These are phyloP conservation scores for Cylloceria caligata DNA, from an alignment of 2,888 invertebrate genomes.

Conservation along the genomic window DNA sequence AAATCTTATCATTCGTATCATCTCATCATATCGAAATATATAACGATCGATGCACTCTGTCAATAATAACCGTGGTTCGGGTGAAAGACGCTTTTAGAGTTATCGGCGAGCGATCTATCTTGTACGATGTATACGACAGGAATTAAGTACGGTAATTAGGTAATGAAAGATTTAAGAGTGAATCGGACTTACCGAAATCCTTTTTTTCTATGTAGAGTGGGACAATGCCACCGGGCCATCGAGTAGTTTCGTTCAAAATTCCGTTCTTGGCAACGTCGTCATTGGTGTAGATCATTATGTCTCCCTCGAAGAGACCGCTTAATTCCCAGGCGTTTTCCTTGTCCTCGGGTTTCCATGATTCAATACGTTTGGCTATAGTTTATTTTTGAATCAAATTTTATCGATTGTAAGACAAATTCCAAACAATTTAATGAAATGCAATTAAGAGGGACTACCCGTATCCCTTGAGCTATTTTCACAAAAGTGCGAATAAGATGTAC, in stretches of 20 bases:
- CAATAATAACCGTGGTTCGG: too few relatives aligned
- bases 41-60: not conserved
- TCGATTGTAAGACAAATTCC: not conserved
- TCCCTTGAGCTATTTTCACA: not conserved
- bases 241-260: slow-evolving; percentile 83
- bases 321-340: slow-evolving; percentile 86
- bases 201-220: slow-evolving; percentile 86
- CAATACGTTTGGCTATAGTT: slow-evolving; percentile 76
- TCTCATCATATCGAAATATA: slow-evolving; percentile 3
- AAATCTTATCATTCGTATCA: not conserved
- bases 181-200: slow-evolving; percentile 85
- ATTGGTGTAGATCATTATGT: slow-evolving; percentile 86
- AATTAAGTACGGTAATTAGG: slow-evolving; percentile 22
- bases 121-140: not conserved
- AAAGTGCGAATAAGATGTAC: too few relatives aligned
- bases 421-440: not conserved
- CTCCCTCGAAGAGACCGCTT: slow-evolving; percentile 87
- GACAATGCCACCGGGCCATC: slow-evolving; percentile 86
- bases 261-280: slow-evolving; percentile 82
- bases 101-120: slow-evolving; percentile 1
- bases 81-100: too few relatives aligned
- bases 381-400: not conserved
- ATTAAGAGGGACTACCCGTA: not conserved
- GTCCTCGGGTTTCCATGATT: slow-evolving; percentile 85
- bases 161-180: not conserved